Evolutionary conservation across 2,888 invertebrate genomes (phyloP), one percentile per base, ranked within the genome.

Genomic region (Corythucha ciliata): DNA sequence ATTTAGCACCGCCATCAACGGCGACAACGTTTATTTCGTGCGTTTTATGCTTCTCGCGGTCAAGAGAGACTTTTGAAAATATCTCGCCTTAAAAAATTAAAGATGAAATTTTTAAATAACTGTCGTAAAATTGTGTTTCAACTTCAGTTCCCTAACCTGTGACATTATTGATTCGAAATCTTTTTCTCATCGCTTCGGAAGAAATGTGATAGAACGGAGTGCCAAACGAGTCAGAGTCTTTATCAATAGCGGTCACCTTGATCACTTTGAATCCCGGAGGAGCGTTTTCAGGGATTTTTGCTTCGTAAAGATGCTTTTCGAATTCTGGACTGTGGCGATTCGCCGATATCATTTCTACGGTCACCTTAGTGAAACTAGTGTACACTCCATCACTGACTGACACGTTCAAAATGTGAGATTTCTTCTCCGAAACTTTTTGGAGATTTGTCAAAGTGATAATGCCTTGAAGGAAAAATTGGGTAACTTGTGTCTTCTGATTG

Each of bases 301-400:
- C 86, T 64, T 89, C 85, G 66, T 89, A 81, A 53, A 83, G 73
- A 1, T 79, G 72, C 64, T 85, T 81, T 14, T 79, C 75, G 69
- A 94, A 93, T 56, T 75, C 74, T 8, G 93, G 93, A 60, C 83
- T 74, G 66, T 81, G 77, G 59, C 76, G 74, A 72, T 93, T 93
- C 55, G 84, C 81, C 7, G 88, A 80, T 53, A 84, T 71, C 56
- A 83, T 75, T 63, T 83, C 77, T 42, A 89, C 81, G 71, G 84
- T 84, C 14, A 88, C 76, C 58, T 87, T 73, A 1, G 90, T 81
- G 69, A 86, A 93, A 58, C 81, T 85, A 6, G 90, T 91, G 71
- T 91, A 93, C 29, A 94, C 89, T 26, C 94, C 94, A 72, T 97
- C 96, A 49, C 89, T 88, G 32, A 91, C 94, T 1, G 93, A 93